These are phyloP conservation scores for Axis porcinus DNA, from an alignment of 2,113 vertebrate genomes.

Conservation along the genomic window DNA sequence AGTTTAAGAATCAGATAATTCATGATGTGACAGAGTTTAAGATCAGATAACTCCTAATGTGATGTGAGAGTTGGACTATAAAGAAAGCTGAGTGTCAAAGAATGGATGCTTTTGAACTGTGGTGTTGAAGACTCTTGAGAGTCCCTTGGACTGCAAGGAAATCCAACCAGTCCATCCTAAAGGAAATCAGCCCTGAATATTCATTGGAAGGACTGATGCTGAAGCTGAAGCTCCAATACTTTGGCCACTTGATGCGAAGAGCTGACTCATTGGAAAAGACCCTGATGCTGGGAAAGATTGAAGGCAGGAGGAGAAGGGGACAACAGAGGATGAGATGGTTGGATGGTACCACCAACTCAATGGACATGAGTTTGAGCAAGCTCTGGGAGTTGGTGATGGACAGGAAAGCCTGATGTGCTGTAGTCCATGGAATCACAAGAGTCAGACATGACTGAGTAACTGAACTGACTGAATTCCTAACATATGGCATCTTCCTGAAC, in stretches of 20 bases:
- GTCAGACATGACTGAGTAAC: neutral
- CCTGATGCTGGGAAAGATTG: neutral
- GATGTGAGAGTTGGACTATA: neutral
- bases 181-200: neutral
- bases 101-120: neutral
- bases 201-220: neutral
- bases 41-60: neutral
- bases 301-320: neutral
- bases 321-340: neutral
- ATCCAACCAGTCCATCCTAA: neutral
- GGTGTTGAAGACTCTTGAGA: neutral
- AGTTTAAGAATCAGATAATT: too few species aligned
- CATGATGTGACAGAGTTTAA: neutral
- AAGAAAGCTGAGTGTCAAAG: neutral
- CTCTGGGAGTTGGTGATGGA: neutral
- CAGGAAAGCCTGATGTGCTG: rapidly evolving
- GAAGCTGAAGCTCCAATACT: neutral
- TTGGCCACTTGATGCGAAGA: neutral
- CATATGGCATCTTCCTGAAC: neutral
- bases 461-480: neutral
- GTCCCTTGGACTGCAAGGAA: neutral
- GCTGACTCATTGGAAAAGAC: neutral
- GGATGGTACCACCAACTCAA: neutral
- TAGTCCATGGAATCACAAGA: neutral
- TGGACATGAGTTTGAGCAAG: neutral